A percentile compares a stretch with the other conserved stretches of the same genome.
Evolutionary conservation across 2,797 vertebrate genomes (phyloP).

Genomic region (Diplodus puntazzo): DNA sequence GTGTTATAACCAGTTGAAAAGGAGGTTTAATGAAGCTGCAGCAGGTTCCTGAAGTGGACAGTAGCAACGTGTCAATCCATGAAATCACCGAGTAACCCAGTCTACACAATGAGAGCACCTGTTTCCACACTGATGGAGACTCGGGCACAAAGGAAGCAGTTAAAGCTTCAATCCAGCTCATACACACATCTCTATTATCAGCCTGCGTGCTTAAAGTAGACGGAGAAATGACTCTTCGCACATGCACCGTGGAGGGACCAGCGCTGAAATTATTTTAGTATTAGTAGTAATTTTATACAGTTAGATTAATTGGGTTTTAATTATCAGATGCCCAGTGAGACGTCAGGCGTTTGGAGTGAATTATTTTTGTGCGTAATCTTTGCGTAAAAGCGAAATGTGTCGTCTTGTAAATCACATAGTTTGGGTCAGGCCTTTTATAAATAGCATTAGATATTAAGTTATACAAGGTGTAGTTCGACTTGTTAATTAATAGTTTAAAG

Average conservation of each 20-base stretch:
- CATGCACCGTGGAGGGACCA: background rate
- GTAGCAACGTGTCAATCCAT: constrained; percentile 55
- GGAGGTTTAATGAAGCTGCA: constrained; percentile 32
- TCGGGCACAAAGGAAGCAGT: constrained; percentile 52
- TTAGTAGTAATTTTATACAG: too few relatives aligned
- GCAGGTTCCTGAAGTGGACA: constrained; percentile 38
- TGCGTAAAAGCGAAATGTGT: constrained; percentile 39
- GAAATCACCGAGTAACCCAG: constrained; percentile 65
- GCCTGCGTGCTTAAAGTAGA: background rate
- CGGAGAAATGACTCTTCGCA: background rate
- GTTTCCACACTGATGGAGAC: constrained; percentile 67
- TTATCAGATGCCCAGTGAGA: background rate
- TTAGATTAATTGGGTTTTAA: background rate
- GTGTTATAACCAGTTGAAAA: too few relatives aligned
- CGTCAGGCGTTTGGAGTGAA: background rate
- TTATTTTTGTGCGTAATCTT: constrained; percentile 32
- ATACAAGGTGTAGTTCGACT: constrained; percentile 7
- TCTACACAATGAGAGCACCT: constrained; percentile 67
- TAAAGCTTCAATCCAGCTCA: constrained; percentile 52
- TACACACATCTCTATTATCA: constrained; percentile 49
- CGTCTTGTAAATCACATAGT: constrained; percentile 21
- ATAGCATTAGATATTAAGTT: constrained; percentile 1
- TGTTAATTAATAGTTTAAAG: constrained; percentile 10
- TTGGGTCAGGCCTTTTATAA: constrained; percentile 7
- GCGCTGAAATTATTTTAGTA: background rate